phyloP scores from a whole-genome alignment of 2,113 vertebrate species.

The Tenrec ecaudatus region DNA sequence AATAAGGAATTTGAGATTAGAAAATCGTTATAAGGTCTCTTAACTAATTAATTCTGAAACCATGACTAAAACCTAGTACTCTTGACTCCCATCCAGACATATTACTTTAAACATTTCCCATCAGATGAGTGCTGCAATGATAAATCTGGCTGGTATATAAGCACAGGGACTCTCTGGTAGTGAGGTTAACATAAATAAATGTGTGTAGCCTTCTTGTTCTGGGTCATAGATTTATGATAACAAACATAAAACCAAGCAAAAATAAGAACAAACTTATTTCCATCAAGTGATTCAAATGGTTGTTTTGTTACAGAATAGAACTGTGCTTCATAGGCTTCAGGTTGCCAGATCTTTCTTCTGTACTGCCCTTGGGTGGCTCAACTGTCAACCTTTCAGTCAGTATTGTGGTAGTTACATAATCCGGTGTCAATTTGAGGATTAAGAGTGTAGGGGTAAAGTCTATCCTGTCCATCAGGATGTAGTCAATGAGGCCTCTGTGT shows the following conservation, averaged over 20 bases:
- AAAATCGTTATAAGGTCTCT: background rate
- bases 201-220: background rate
- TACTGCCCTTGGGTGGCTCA: background rate
- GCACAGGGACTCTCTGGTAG: background rate
- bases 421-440: too few species aligned
- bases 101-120: background rate
- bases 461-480: too few species aligned
- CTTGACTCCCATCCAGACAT: background rate
- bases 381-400: too few species aligned
- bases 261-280: background rate
- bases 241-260: background rate
- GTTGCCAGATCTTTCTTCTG: background rate
- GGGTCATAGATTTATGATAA: conserved; percentile 63
- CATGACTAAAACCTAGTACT: background rate
- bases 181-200: background rate
- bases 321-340: background rate
- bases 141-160: background rate
- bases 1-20: background rate
- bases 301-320: too few species aligned
- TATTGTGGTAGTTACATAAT: too few species aligned
- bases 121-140: background rate
- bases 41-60: background rate
- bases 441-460: too few species aligned
- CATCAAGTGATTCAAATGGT: background rate
- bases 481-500: too few species aligned